Conservation (phyloP, 2,888 invertebrate species). For the Archaeoteleia sp. region DNA sequence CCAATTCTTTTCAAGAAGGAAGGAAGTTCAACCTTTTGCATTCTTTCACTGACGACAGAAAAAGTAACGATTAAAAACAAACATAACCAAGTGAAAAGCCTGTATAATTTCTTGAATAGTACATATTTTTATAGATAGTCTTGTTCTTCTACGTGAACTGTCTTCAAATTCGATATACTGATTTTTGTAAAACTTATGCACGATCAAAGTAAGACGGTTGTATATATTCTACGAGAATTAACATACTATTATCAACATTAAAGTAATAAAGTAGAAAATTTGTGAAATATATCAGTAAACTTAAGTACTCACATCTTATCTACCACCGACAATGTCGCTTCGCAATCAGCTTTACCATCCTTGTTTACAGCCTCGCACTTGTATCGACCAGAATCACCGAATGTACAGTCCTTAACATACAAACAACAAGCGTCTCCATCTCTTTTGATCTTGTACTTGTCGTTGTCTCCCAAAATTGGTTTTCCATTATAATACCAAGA, state of each 20-base stretch:
- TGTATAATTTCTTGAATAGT: no score
- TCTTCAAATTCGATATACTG: no score
- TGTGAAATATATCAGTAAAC: not conserved
- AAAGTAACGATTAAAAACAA: no score
- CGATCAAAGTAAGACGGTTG: no score
- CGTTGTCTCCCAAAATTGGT: conserved; percentile 79
- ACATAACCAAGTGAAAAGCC: no score
- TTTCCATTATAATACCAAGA: conserved; percentile 91
- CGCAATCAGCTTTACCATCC: conserved; percentile 86
- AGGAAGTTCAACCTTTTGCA: conserved; percentile 87
- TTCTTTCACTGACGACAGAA: conserved; percentile 79
- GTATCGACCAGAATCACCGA: conserved; percentile 84
- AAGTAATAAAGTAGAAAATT: not conserved
- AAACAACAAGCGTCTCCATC: conserved; percentile 89
- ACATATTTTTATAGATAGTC: conserved; percentile 1
- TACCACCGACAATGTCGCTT: conserved; percentile 85
- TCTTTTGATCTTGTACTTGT: conserved; percentile 84
- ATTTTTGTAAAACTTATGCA: no score
- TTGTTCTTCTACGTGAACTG: no score
- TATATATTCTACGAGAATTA: no score
- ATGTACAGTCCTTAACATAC: conserved; percentile 82
- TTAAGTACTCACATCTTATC: conserved; percentile 84
- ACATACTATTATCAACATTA: no score
- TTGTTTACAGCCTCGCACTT: conserved; percentile 86
- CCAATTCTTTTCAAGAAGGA: conserved; percentile 92